Evolutionary conservation across 2,113 vertebrate species (phyloP).

Genomic region (Holacanthus passer): DNA sequence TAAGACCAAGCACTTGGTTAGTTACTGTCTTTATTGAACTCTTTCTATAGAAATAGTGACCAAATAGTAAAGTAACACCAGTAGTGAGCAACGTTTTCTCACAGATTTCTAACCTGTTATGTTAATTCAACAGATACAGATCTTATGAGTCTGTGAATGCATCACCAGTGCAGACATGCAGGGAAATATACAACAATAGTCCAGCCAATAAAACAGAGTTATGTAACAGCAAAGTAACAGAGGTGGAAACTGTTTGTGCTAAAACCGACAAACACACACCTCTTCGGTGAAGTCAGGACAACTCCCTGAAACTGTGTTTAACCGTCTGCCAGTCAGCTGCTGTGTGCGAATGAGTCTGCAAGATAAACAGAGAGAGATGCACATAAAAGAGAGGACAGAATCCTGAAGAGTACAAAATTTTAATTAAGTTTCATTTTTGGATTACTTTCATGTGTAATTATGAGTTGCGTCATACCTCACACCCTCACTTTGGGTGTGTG

Average conservation of each 20-base stretch:
- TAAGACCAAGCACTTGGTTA: not conserved
- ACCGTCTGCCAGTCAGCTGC: conserved; percentile 2
- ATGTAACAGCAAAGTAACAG: conserved; percentile 28
- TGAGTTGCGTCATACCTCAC: conserved; percentile 48
- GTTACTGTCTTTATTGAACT: not conserved
- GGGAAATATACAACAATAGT: not conserved
- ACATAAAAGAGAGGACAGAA: conserved; percentile 5
- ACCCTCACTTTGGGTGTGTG: conserved; percentile 25
- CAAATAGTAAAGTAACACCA: not conserved
- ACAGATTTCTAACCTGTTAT: not conserved
- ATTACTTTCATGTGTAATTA: conserved; percentile 57
- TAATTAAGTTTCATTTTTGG: conserved; percentile 57
- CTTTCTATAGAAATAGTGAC: not conserved
- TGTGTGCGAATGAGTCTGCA: conserved; percentile 1
- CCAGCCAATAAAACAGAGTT: conserved; percentile 19
- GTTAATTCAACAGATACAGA: not conserved
- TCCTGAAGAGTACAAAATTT: conserved; percentile 19
- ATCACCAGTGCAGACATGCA: conserved; percentile 35
- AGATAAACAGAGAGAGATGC: not conserved
- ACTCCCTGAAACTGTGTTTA: conserved; percentile 44
- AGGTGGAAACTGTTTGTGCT: conserved; percentile 37
- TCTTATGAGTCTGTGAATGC: conserved; percentile 1
- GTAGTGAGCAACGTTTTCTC: not conserved
- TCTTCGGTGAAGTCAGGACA: conserved; percentile 37
- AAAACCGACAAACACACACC: conserved; percentile 39